A percentile compares a stretch with the other conserved stretches of the same genome.
These are phyloP conservation scores for Dichetophora obliterata DNA, from an alignment of 2,888 invertebrate genomes.

Conservation along the genomic window DNA sequence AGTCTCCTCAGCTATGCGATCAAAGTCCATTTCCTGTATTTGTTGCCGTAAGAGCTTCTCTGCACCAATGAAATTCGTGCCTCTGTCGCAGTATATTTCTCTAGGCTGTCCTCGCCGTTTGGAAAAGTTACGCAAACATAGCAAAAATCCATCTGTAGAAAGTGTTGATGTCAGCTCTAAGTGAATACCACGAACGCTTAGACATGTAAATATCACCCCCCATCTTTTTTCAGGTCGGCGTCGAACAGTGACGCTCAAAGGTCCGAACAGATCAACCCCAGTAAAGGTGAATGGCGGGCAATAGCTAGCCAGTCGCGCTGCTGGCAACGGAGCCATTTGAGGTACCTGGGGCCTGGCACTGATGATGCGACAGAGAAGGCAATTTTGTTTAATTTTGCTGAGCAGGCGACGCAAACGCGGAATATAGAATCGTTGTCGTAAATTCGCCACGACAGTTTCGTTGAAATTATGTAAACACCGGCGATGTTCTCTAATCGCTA, in stretches of 20 bases:
- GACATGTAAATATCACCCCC: constrained; percentile 46
- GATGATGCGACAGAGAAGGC: not conserved
- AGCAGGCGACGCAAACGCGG: too few relatives aligned
- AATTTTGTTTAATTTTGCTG: too few relatives aligned
- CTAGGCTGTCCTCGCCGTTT: constrained; percentile 42
- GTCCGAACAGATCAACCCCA: constrained; percentile 42
- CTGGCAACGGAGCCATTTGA: constrained; percentile 38
- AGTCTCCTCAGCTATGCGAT: constrained; percentile 38
- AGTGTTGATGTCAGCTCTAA: constrained; percentile 38
- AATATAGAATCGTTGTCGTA: too few relatives aligned
- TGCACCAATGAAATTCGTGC: constrained; percentile 46
- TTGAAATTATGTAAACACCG: too few relatives aligned
- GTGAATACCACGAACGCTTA: constrained; percentile 43
- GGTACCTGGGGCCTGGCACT: constrained; percentile 35
- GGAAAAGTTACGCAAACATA: constrained; percentile 30
- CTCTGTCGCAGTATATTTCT: constrained; percentile 47
- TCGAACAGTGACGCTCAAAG: constrained; percentile 29
- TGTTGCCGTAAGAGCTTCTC: constrained; percentile 44
- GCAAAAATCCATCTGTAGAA: too few relatives aligned
- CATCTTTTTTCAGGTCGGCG: constrained; percentile 42
- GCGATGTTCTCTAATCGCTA: too few relatives aligned
- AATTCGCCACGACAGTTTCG: too few relatives aligned
- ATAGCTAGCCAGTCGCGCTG: constrained; percentile 25
- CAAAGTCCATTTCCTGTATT: constrained; percentile 27
- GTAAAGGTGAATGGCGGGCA: constrained; percentile 42